Base-by-base conservation (phyloP, 2,797 vertebrate species). In the Manis crassicaudata region DNA sequence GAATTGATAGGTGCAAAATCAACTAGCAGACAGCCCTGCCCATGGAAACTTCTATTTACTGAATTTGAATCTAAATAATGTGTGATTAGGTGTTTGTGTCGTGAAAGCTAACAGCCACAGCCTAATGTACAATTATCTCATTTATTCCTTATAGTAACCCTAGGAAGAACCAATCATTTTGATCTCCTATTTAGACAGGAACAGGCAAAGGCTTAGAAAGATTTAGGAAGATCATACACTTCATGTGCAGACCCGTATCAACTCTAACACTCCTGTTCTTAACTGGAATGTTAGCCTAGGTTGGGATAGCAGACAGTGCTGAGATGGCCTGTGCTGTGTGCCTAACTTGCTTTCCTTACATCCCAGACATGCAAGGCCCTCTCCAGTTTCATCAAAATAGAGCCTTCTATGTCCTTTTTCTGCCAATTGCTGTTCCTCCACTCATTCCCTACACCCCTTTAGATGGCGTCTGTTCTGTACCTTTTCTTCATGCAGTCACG, bases 11-110 rank as follows among this genome's bases (percentile, higher is more conserved):
- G 3, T 96, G 21, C 17, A 2, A 89, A 79, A 92, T 46, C 10
- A 60, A 17, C 40, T 86, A 54, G 20, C 27, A 84, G 62, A 93
- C 54, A 68, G n/a, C 7, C n/a, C 9, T 13, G 6, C 29, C 37
- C 17, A 52, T 25, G 29, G 17, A 85, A 56, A 85, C 82, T 75
- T 21, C 62, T 85, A 20, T 73, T 88, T 90, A 14, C 77, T 67
- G 17, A 77, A 46, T 84, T 92, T 90, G 56, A 93, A 73, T 88
- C n/a, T 46, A 90, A 90, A 83, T 50, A 73, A 77, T 29, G 18
- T 12, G 21, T 52, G 12, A 88, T 95, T 58, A 83, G 23, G 29
- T 4, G 21, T 12, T 84, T 63, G 1, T 63, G 5, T 29, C 83
- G 17, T 56, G 54, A 37, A 62, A 93, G 50, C 67, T 54, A 60